These are phyloP conservation scores for Tapera naevia DNA, from an alignment of 2,797 vertebrate species.

Conservation along the genomic window DNA sequence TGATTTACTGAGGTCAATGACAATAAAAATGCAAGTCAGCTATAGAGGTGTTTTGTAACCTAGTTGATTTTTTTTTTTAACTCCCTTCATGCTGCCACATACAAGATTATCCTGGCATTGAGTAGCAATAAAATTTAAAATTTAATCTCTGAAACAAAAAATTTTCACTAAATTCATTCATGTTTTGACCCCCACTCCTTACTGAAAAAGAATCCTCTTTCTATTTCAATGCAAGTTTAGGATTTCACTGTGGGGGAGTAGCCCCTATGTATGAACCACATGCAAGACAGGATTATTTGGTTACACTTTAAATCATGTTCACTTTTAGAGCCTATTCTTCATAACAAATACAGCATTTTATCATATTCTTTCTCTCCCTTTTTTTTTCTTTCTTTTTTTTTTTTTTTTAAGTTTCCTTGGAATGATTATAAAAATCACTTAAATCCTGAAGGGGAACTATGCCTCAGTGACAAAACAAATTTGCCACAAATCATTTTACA, in stretches of 20 bases:
- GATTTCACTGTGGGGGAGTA: slow-evolving; percentile 31
- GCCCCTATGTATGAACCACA: neutral
- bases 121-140: neutral
- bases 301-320: slow-evolving; percentile 55
- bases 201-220: neutral
- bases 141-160: neutral
- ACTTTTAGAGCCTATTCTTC: slow-evolving; percentile 45
- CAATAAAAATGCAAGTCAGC: slow-evolving; percentile 64
- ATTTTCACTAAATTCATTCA: slow-evolving; percentile 14
- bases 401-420: slow-evolving; percentile 44
- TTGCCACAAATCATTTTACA: slow-evolving; percentile 99
- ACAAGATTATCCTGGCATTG: neutral
- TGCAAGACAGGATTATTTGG: slow-evolving; percentile 5
- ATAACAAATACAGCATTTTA: slow-evolving; percentile 44
- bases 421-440: slow-evolving; percentile 74
- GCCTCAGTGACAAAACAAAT: slow-evolving; percentile 99
- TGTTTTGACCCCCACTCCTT: neutral
- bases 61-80: slow-evolving; percentile 29
- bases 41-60: slow-evolving; percentile 9
- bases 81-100: neutral
- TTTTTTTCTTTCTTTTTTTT: fast-evolving
- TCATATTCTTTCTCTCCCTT: neutral
- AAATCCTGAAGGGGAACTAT: slow-evolving; percentile 77
- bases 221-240: neutral
- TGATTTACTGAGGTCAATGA: slow-evolving; percentile 69